Conservation (phyloP, 2,888 invertebrate species). For the Beris chalybata region DNA sequence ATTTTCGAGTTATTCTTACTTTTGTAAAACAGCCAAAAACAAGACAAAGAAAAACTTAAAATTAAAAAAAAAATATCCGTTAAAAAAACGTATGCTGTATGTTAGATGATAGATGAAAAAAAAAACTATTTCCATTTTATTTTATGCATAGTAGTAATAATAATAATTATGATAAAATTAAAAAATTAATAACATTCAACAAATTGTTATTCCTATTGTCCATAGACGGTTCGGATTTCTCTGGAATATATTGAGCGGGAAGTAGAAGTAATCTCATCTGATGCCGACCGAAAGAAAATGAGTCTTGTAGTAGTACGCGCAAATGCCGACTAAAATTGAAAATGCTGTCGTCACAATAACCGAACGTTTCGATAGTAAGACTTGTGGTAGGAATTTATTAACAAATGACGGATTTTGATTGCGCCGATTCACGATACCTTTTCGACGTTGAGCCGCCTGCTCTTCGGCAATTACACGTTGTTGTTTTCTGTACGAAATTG, state of each 20-base stretch:
- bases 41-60: not conserved
- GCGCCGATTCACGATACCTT: slow-evolving; percentile 51
- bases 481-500: slow-evolving; percentile 58
- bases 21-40: too few relatives aligned
- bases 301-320: slow-evolving; percentile 55
- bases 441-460: slow-evolving; percentile 53
- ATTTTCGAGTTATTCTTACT: too few relatives aligned
- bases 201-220: slow-evolving; percentile 35
- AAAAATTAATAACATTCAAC: slow-evolving; percentile 21
- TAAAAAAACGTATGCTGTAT: not conserved
- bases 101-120: slow-evolving; percentile 1
- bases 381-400: slow-evolving; percentile 46
- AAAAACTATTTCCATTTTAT: not conserved
- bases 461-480: slow-evolving; percentile 64
- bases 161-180: not conserved
- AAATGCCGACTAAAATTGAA: slow-evolving; percentile 54
- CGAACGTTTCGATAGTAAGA: slow-evolving; percentile 47
- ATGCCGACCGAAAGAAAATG: slow-evolving; percentile 53
- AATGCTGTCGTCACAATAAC: slow-evolving; percentile 55
- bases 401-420: slow-evolving; percentile 44
- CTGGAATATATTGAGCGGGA: slow-evolving; percentile 37
- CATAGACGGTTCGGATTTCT: slow-evolving; percentile 37
- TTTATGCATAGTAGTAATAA: not conserved
- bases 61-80: not conserved
- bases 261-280: slow-evolving; percentile 50